phyloP scores from a whole-genome alignment of 2,113 vertebrate species.

The Ammodytes marinus region DNA sequence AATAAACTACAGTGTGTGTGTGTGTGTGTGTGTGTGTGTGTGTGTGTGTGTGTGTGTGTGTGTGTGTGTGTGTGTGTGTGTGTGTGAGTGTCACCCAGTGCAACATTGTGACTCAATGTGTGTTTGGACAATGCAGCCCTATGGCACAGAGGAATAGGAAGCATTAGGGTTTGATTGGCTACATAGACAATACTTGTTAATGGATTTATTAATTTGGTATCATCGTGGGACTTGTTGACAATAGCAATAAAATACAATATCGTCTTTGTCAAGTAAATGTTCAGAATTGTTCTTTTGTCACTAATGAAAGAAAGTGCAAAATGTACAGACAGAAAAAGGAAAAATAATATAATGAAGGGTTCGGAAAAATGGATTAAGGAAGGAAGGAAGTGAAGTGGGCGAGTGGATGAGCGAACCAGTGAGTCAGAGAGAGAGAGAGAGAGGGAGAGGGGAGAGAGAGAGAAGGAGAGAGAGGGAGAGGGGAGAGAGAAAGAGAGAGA shows the following conservation, averaged over 20 bases:
- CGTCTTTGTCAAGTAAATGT: not conserved
- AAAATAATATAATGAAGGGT: not conserved
- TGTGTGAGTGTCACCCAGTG: not conserved
- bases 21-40: too few relatives aligned
- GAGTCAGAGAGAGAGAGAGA: slow-evolving; percentile 19
- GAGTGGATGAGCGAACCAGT: not conserved
- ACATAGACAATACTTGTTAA: not conserved
- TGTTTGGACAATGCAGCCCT: not conserved
- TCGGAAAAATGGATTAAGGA: slow-evolving; percentile 12
- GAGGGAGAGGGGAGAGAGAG: slow-evolving; percentile 19
- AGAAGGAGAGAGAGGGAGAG: slow-evolving; percentile 11
- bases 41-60: too few relatives aligned
- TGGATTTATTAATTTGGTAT: not conserved
- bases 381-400: slow-evolving; percentile 39
- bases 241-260: too few relatives aligned
- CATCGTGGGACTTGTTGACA: slow-evolving; percentile 7
- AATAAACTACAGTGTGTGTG: too few relatives aligned
- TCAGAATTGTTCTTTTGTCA: not conserved
- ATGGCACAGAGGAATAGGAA: slow-evolving; percentile 7
- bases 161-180: not conserved
- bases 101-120: slow-evolving; percentile 4
- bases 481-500: slow-evolving; percentile 34
- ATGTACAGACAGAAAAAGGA: not conserved
- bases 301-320: not conserved
- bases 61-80: not conserved